These are phyloP conservation scores for Lasioglossum lativentre DNA, from an alignment of 2,888 invertebrate species.

Conservation along the genomic window DNA sequence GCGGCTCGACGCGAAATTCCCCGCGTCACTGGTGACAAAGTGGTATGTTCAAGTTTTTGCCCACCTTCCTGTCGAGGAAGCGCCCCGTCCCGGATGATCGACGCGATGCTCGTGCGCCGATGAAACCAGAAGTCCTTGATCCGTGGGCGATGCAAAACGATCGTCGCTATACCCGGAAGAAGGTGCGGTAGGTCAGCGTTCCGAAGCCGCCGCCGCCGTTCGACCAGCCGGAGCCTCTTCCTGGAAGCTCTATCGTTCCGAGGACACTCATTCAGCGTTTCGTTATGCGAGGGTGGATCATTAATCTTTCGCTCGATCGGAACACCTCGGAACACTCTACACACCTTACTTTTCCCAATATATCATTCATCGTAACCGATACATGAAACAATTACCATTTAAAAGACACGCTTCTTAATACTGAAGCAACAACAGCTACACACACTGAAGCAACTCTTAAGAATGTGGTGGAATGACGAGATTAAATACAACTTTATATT, in stretches of 20 bases:
- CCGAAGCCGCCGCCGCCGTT: slow-evolving; percentile 29
- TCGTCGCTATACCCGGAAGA: slow-evolving; percentile 64
- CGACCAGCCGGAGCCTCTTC: background rate
- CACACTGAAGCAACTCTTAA: too few relatives aligned
- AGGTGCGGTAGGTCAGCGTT: slow-evolving; percentile 67
- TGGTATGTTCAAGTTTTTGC: slow-evolving; percentile 58
- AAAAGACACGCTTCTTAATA: too few relatives aligned
- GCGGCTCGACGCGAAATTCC: slow-evolving; percentile 52
- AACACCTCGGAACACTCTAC: background rate
- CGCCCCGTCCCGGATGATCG: slow-evolving; percentile 63
- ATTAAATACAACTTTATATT: too few relatives aligned
- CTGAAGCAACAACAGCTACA: too few relatives aligned
- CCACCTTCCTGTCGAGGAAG: slow-evolving; percentile 48
- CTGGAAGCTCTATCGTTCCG: background rate
- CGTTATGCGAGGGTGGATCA: background rate
- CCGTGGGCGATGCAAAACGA: slow-evolving; percentile 67
- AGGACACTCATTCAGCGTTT: background rate
- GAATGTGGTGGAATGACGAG: too few relatives aligned
- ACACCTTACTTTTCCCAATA: background rate
- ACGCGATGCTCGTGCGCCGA: slow-evolving; percentile 58
- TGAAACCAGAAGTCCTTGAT: slow-evolving; percentile 67
- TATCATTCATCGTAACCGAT: background rate
- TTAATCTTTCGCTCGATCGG: background rate
- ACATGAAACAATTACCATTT: background rate
- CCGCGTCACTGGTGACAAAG: slow-evolving; percentile 60